A percentile compares a stretch with the other conserved stretches of the same genome.
These are phyloP conservation scores for Orchestia grillus DNA, from an alignment of 1,140 invertebrate species.

Conservation along the genomic window DNA sequence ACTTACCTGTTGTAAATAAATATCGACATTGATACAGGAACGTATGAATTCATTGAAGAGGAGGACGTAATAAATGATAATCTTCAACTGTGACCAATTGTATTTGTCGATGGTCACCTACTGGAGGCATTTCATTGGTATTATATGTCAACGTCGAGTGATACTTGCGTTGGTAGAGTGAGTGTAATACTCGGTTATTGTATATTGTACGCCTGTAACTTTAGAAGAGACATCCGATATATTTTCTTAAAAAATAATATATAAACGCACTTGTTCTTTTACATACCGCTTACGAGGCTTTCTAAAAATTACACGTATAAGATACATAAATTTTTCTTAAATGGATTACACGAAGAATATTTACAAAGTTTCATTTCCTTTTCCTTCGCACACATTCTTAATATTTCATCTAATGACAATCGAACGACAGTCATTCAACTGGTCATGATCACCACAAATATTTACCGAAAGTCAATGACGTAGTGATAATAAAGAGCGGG, in stretches of 20 bases:
- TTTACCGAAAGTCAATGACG: too few relatives aligned
- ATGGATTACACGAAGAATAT: background rate
- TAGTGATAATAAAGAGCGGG: too few relatives aligned
- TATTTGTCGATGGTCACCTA: background rate
- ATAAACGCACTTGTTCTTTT: constrained; percentile 49
- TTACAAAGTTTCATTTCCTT: background rate
- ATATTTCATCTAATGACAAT: too few relatives aligned
- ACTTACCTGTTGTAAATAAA: too few relatives aligned
- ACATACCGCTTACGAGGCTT: background rate
- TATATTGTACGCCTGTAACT: background rate
- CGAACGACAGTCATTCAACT: too few relatives aligned
- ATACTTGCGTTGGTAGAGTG: background rate
- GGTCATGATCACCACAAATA: too few relatives aligned
- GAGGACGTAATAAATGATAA: background rate
- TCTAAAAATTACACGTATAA: constrained; percentile 23
- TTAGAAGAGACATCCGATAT: background rate
- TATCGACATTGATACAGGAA: background rate
- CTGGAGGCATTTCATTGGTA: background rate
- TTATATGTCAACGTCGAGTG: background rate
- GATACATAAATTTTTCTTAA: background rate
- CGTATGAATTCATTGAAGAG: background rate
- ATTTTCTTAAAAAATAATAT: constrained; percentile 55
- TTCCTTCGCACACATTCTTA: background rate
- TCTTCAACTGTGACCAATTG: background rate
- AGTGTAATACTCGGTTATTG: background rate